Percentiles rank a stretch among this genome's conserved stretches.
Conservation (phyloP, 2,113 vertebrate species). For the Brachyistius frenatus region DNA sequence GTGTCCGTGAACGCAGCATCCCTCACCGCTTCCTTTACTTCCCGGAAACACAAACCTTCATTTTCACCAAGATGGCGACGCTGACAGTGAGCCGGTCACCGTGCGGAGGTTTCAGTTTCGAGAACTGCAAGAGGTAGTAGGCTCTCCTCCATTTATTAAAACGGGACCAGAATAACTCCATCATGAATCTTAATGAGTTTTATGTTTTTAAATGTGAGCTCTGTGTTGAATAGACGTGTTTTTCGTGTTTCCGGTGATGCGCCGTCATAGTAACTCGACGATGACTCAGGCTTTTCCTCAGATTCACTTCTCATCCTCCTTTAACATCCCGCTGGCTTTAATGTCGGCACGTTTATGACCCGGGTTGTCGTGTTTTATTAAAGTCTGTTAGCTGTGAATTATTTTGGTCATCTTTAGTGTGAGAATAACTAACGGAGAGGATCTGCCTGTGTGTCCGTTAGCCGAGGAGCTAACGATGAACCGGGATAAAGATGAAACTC, state of each 20-base stretch:
- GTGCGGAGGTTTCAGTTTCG: conserved; percentile 91
- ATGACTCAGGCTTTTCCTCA: conserved; percentile 81
- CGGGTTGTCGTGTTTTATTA: no score
- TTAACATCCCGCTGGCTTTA: not conserved
- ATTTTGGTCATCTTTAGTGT: not conserved
- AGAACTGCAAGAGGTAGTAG: conserved; percentile 90
- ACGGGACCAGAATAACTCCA: fast-evolving
- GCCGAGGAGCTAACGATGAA: not conserved
- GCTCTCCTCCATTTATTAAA: not conserved
- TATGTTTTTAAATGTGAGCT: fast-evolving
- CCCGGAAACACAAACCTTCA: conserved; percentile 72
- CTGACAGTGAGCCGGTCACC: conserved; percentile 77
- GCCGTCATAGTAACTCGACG: conserved; percentile 26
- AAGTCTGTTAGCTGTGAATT: not conserved
- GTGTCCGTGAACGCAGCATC: conserved; percentile 11
- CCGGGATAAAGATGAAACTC: no score
- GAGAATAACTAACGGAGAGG: no score
- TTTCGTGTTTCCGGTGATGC: not conserved
- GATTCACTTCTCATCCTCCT: fast-evolving
- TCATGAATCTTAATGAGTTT: fast-evolving
- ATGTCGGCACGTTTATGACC: not conserved
- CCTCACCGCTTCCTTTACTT: conserved; percentile 53
- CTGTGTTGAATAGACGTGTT: not conserved
- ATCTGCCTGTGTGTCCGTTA: not conserved
- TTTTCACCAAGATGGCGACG: conserved; percentile 86